Percentiles rank a stretch among this genome's conserved stretches.
Conservation (phyloP, 2,888 invertebrate genomes). For the Sympetrum striolatum region DNA sequence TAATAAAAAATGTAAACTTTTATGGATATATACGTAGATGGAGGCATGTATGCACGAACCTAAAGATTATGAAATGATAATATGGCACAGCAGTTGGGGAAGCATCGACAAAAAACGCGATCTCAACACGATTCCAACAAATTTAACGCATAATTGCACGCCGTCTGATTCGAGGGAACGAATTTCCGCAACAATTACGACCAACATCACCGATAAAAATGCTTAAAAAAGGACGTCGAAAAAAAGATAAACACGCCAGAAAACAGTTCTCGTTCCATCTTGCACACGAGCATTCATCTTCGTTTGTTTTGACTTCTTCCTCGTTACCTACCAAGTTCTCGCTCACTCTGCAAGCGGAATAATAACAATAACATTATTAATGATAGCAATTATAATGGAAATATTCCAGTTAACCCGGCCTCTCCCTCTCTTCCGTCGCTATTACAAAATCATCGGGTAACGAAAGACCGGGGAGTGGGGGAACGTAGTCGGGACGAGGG, state of each 20-base stretch:
- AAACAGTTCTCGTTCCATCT: background rate
- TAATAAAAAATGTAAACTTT: background rate
- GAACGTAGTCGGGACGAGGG: constrained; percentile 3
- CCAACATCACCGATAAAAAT: background rate
- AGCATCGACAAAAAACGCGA: background rate
- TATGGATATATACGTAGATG: background rate
- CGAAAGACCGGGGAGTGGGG: constrained; percentile 1
- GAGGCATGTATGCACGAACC: background rate
- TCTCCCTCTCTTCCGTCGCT: background rate
- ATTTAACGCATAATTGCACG: background rate
- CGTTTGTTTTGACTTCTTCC: background rate
- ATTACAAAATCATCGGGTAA: constrained; percentile 24
- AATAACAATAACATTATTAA: constrained; percentile 33
- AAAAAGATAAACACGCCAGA: background rate
- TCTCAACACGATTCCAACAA: background rate
- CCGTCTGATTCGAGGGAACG: background rate
- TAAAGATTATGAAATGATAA: background rate
- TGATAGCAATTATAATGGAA: constrained; percentile 31
- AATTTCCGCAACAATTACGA: background rate
- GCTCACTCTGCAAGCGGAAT: background rate
- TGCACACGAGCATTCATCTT: background rate
- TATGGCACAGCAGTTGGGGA: constrained; percentile 11
- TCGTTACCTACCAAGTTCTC: background rate
- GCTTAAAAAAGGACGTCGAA: background rate
- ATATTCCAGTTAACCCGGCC: constrained; percentile 33